Evolutionary conservation across 1,140 invertebrate genomes (phyloP).

Genomic region (Epicauta chinensis): DNA sequence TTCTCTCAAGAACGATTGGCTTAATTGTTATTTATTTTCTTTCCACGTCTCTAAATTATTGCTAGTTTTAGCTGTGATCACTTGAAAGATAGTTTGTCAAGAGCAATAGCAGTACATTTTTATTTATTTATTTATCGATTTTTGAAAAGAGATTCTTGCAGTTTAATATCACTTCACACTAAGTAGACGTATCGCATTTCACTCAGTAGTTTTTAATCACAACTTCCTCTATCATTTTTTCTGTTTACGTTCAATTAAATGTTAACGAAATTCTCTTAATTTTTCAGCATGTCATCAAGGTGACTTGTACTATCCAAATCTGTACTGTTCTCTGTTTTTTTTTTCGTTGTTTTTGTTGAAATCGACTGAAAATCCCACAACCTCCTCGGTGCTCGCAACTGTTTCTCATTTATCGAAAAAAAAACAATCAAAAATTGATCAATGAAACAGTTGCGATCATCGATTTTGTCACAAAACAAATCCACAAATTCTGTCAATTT

Average conservation of each 20-base stretch:
- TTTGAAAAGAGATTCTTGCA: conserved; percentile 5
- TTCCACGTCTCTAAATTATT: no score
- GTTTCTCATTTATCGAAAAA: conserved; percentile 14
- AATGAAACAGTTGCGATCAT: conserved; percentile 24
- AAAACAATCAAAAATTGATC: not conserved
- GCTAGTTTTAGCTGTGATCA: not conserved
- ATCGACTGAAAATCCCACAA: conserved; percentile 11
- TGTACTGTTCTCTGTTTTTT: conserved; percentile 25
- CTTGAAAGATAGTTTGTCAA: not conserved
- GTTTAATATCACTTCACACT: conserved; percentile 2
- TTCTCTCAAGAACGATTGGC: no score
- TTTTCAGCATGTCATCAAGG: conserved; percentile 29
- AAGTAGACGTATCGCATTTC: conserved; percentile 6
- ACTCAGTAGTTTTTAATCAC: no score
- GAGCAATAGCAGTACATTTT: conserved; percentile 30
- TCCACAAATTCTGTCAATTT: conserved; percentile 11
- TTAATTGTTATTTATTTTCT: no score
- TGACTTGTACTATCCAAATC: conserved; percentile 41
- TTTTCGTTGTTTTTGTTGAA: no score
- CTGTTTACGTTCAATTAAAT: no score
- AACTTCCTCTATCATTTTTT: no score
- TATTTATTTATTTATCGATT: not conserved
- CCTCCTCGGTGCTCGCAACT: conserved; percentile 31
- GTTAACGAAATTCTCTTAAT: conserved; percentile 5
- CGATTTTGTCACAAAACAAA: conserved; percentile 17